Evolutionary conservation across 2,888 invertebrate genomes (phyloP), one percentile per base, ranked within the genome.

Genomic region (Sclerodermus sp.): DNA sequence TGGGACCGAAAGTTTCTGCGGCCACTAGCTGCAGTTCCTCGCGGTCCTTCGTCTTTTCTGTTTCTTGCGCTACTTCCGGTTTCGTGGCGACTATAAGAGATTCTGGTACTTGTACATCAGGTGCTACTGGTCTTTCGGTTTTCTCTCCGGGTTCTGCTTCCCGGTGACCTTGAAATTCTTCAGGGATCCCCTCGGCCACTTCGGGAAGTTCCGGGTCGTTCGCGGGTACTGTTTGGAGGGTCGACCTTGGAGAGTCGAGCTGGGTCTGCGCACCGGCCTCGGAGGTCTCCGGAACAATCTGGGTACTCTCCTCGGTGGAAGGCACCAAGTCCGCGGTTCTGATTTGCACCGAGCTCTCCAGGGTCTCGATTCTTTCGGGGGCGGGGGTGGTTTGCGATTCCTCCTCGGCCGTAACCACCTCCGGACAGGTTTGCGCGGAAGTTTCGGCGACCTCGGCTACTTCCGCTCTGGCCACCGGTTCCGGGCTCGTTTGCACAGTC

Each of bases 351-450:
- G 64, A 67, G 12, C 57, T 49, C 15, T 70, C 80, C 68, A 49
- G 17, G 51, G 58, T 55, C 63, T 73, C 6, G 57, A 60, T 1
- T 64, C 67, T 53, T 57, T 66, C 56, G 56, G 73, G 66, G 23
- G 23, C n/a, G 53, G 62, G 17, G 34, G 46, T 31, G 31, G 71
- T 62, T 44, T 64, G 62, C 1, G 68, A 72, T 6, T 67, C 60
- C 39, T 76, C 75, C 8, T 79, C 79, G 4, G 73, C 74, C 49
- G 68, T 29, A 12, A 67, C 64, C 16, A 58, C 60, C 70, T 82
- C 73, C 65, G 77, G 61, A 77, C 65, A 10, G 2, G 62, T 63
- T 43, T 62, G 64, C 1, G 50, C 38, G 15, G 53, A 57, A n/a
- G 52, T 17, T 23, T 68, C 67, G 12, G 53, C 44, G 6, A 56